Conservation (phyloP, 2,113 vertebrate genomes). For the Urocitellus parryii region DNA sequence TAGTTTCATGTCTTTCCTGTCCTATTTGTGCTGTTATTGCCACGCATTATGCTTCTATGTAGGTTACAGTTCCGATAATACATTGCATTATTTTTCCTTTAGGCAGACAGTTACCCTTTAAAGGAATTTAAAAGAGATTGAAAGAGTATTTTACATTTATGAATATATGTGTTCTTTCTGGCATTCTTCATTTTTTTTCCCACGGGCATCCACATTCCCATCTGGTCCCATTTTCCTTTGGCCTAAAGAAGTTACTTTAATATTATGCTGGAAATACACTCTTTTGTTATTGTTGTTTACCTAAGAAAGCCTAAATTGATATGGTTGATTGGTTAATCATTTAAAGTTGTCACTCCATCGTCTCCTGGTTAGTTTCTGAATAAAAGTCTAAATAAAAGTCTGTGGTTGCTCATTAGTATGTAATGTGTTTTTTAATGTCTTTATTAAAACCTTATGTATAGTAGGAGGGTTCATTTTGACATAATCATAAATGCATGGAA, state of each 20-base stretch:
- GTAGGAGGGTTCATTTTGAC: too few species aligned
- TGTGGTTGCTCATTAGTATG: neutral
- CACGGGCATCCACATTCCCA: neutral
- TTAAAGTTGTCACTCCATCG: neutral
- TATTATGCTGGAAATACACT: neutral
- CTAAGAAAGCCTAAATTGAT: neutral
- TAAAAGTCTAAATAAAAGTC: neutral
- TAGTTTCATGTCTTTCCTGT: neutral
- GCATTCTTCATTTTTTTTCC: neutral
- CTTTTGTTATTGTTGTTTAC: neutral
- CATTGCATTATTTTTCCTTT: neutral
- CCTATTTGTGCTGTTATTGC: neutral
- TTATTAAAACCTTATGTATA: too few species aligned
- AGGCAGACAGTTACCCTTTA: neutral
- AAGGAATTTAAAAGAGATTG: slow-evolving; percentile 20
- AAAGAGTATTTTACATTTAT: neutral
- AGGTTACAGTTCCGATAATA: neutral
- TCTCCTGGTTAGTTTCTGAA: neutral
- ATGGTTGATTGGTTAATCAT: neutral
- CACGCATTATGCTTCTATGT: neutral
- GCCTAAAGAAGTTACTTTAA: neutral
- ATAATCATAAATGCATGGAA: too few species aligned
- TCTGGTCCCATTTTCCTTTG: neutral
- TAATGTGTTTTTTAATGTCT: too few species aligned
- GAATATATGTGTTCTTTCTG: neutral